Evolutionary conservation across 1,140 invertebrate species (phyloP), one percentile per base, ranked within the genome.

Genomic region (Aphelenchoides besseyi): DNA sequence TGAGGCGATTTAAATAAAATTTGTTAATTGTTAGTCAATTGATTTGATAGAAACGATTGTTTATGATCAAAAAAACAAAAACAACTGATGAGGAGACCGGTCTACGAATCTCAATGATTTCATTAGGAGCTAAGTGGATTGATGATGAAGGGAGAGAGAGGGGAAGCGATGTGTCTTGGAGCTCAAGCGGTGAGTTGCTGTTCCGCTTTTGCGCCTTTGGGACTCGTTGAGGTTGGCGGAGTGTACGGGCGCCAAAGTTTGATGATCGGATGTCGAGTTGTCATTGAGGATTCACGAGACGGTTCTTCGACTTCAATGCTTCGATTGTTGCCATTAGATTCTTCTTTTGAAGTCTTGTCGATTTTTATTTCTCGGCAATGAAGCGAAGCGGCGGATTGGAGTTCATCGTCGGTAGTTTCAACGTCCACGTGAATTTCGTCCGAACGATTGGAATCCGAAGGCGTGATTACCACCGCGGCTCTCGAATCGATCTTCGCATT

Each of bases 391-490:
- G 5, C 18, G 55, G 5, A 59, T 8, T 33, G 55, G 16, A 18
- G 12, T n/a, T 66, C 63, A 30, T 66, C 63, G 32, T 66, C 63
- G 12, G 63, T 66, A 12, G 63, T 41, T 32, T 35, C 63, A 12
- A 29, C 63, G 16, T 66, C 63, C 63, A 66, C 63, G 3, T 66
- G 26, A 32, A 66, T 66, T 33, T 36, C 36, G n/a, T 66, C 63
- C 18, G 5, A 5, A 8, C 55, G 55, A 48, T 48, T 59, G 55
- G 18, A 59, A 59, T 59, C 18, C 5, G 18, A 5, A 33, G 18
- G 18, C 18, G 55, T 18, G 55, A 8, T 23, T 5, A 59, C 41
- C 12, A 48, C 41, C 18, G 55, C 37, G n/a, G 37, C n/a, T 41
- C 5, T 59, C 18, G 55, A 59, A 23, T 33, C 5, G 18, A 23